A percentile compares a stretch with the other conserved stretches of the same genome.
Conservation (phyloP, 2,113 vertebrate species). For the Cephalophus harveyi region DNA sequence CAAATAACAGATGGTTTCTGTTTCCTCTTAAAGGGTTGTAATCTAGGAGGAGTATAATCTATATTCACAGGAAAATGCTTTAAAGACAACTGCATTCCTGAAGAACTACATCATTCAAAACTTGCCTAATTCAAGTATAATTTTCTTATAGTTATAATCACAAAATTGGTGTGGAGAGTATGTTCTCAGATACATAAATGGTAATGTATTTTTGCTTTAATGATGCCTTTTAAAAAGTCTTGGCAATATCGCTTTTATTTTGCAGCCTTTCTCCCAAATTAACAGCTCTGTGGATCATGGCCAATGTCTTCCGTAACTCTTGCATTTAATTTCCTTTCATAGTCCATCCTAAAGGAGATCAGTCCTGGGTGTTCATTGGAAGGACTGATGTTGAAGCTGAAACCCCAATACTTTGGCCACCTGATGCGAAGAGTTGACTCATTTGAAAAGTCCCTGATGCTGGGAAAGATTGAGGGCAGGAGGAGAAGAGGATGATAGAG, state of each 20-base stretch:
- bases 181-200: neutral
- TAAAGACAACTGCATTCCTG: conserved; percentile 4
- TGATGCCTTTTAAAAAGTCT: neutral
- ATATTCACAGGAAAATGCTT: neutral
- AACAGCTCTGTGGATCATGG: neutral
- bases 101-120: neutral
- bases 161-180: neutral
- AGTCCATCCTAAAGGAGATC: neutral
- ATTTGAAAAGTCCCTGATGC: too few species aligned
- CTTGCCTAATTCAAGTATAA: neutral
- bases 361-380: too few species aligned
- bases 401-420: too few species aligned
- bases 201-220: neutral
- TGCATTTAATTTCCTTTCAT: neutral
- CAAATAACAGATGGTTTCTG: conserved; percentile 9
- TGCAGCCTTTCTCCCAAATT: neutral
- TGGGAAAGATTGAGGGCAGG: too few species aligned
- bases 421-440: too few species aligned
- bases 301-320: neutral
- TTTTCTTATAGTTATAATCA: neutral
- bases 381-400: too few species aligned
- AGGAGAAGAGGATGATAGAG: too few species aligned
- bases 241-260: neutral
- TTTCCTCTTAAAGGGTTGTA: neutral
- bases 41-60: neutral